Base-by-base conservation (phyloP, 2,797 vertebrate species). In the Diplodus sargus region DNA sequence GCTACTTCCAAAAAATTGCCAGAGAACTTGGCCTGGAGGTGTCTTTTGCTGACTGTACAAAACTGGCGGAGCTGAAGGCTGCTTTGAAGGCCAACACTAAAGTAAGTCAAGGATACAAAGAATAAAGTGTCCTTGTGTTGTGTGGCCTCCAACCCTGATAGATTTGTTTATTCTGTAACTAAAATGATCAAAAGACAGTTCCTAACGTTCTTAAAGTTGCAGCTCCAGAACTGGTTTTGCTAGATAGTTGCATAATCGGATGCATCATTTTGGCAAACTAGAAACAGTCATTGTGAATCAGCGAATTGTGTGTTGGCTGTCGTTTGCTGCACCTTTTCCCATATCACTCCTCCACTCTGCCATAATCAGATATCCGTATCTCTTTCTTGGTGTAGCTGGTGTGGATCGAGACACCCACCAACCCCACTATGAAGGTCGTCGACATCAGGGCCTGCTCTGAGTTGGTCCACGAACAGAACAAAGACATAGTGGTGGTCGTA, bases 361-460 rank as follows among this genome's bases (percentile, higher is more conserved):
- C 65, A 5, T 14, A 53, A 11, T 60, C 11, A 57, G 39, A 22
- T 25, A 1, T 42, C 16, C 0, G 14, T 1, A 8, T 56, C 4
- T 79, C 23, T 49, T 49, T 65, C 17, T 58, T 62, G 15, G 7
- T 90, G 64, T 70, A 99, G 98, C 94, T 99, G 54, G 92, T 99
- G 57, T 99, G 98, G 98, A 84, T 98, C 1, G 98, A 99, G 91
- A 98, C 94, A 0, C 98, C 98, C 65, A 97, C 97, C 30, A 99
- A 99, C 85, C 98, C 98, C 18, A 92, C 0, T 0, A 90, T 99
- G 96, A 98, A 96, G 87, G 93, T 99, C 0, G 91, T 95, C 2
- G 97, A 99, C 90, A 98, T 99, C 60, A 74, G 78, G 84, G 93
- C 88, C 70, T 99, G 97, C 23, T 94, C 97, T 0, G 93, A 96